A percentile compares a stretch with the other conserved stretches of the same genome.
Evolutionary conservation across 2,888 invertebrate genomes (phyloP).

Genomic region (Chrysina gloriosa): DNA sequence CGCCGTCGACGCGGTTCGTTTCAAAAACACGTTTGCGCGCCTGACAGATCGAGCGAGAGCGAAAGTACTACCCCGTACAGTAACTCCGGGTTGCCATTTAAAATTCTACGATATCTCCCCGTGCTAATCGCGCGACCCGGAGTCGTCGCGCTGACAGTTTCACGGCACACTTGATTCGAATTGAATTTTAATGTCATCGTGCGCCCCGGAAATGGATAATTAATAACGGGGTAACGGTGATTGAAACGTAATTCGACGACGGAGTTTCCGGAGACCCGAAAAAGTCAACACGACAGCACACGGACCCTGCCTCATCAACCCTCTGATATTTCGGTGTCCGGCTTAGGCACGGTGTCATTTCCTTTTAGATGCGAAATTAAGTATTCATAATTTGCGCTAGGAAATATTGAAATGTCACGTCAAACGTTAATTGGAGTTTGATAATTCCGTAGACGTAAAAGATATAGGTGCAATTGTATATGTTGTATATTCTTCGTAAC

Average conservation of each 20-base stretch:
- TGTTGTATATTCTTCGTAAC: too few species aligned
- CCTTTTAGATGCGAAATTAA: too few species aligned
- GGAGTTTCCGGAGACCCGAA: neutral
- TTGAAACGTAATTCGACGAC: constrained; percentile 31
- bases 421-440: too few species aligned
- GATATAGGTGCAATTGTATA: too few species aligned
- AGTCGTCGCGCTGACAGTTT: constrained; percentile 27
- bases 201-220: constrained; percentile 59
- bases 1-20: neutral
- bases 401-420: too few species aligned
- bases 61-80: neutral
- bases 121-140: constrained; percentile 12
- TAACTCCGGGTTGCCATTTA: constrained; percentile 1
- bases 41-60: neutral
- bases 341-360: too few species aligned
- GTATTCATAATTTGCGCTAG: too few species aligned
- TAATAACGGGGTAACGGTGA: constrained; percentile 48
- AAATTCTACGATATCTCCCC: constrained; percentile 26
- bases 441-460: too few species aligned
- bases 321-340: too few species aligned
- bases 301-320: too few species aligned
- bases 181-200: constrained; percentile 57
- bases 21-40: constrained; percentile 1
- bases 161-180: constrained; percentile 47
- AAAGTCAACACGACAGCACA: neutral